Percentiles rank a stretch among this genome's conserved stretches.
Evolutionary conservation across 2,113 vertebrate species (phyloP).

Genomic region (Illadopsis cleaveri): DNA sequence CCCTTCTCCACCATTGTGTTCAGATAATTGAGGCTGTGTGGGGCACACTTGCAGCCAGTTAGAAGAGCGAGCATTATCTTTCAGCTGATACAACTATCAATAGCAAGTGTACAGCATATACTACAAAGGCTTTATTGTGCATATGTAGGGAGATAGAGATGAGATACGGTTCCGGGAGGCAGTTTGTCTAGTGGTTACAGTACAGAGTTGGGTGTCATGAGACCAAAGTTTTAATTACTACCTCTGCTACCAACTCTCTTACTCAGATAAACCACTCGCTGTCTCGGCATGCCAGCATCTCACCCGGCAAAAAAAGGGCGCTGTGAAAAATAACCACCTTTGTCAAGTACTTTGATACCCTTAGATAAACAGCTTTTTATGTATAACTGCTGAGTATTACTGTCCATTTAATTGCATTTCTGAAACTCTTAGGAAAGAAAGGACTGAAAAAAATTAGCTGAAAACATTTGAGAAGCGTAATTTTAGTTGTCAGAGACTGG

Average conservation of each 20-base stretch:
- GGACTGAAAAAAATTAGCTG: not conserved
- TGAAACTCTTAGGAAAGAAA: conserved; percentile 8
- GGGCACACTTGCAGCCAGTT: conserved; percentile 44
- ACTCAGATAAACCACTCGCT: conserved; percentile 33
- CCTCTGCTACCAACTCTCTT: conserved; percentile 39
- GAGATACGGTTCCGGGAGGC: conserved; percentile 48
- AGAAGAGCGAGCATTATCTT: conserved; percentile 64
- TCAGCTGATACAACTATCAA: conserved; percentile 71
- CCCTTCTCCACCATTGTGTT: conserved; percentile 20
- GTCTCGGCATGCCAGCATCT: conserved; percentile 45
- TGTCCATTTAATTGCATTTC: conserved; percentile 34
- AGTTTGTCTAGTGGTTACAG: conserved; percentile 61
- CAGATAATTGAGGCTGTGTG: conserved; percentile 49
- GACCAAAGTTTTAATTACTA: conserved; percentile 67
- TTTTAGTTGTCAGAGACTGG: not conserved
- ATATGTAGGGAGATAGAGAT: conserved; percentile 66
- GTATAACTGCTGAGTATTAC: not conserved
- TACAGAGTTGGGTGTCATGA: conserved; percentile 65
- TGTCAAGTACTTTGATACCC: conserved; percentile 35
- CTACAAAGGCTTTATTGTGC: conserved; percentile 71
- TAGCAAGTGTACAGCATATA: conserved; percentile 60
- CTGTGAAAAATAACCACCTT: conserved; percentile 43
- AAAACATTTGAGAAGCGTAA: not conserved
- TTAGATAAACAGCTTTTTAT: conserved; percentile 42
- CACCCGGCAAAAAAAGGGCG: conserved; percentile 18